Percentiles rank a stretch among this genome's conserved stretches.
Evolutionary conservation across 2,888 invertebrate species (phyloP).

Genomic region (Macrophya alboannulata): DNA sequence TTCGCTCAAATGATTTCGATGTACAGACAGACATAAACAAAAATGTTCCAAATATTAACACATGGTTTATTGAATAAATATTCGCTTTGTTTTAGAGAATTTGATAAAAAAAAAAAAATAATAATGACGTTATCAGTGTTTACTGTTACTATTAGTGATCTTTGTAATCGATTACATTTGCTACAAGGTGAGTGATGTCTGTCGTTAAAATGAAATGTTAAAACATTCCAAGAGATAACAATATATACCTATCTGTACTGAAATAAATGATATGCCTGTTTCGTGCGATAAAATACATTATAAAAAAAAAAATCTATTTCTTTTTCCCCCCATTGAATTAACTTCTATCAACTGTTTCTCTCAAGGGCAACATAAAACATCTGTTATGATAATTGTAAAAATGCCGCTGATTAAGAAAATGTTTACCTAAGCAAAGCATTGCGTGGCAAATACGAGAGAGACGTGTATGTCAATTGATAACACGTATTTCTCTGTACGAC

Average conservation of each 20-base stretch:
- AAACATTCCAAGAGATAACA: neutral
- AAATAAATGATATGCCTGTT: neutral
- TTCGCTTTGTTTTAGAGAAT: neutral
- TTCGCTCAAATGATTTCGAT: no score
- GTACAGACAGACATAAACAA: neutral
- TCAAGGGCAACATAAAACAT: neutral
- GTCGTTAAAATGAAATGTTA: neutral
- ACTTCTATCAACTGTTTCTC: neutral
- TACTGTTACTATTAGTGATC: neutral
- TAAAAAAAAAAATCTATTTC: neutral
- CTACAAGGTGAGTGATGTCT: conserved; percentile 6
- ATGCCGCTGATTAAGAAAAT: neutral
- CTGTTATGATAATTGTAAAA: neutral
- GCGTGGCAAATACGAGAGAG: neutral
- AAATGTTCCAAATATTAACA: neutral
- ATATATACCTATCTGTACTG: neutral
- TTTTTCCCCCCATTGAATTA: neutral
- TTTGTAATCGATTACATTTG: neutral
- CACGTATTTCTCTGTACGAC: neutral
- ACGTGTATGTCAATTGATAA: conserved; percentile 9
- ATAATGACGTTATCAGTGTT: neutral
- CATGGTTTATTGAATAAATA: neutral
- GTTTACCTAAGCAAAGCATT: neutral
- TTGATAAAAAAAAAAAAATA: neutral
- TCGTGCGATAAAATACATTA: neutral